Evolutionary conservation across 2,113 vertebrate genomes (phyloP).

Genomic region (Trematocara macrostoma): DNA sequence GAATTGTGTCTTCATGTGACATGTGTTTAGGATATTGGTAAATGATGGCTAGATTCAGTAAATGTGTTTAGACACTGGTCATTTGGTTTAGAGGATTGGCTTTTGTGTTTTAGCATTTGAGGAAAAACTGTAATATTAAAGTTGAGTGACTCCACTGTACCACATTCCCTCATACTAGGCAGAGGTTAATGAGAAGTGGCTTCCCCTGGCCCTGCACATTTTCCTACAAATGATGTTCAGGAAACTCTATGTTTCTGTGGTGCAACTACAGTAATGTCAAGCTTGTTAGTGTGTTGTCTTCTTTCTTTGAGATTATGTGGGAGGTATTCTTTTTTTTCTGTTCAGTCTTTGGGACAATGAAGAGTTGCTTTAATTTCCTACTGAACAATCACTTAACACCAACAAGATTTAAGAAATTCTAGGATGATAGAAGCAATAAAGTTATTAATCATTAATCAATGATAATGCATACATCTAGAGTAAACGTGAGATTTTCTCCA

Average conservation of each 20-base stretch:
- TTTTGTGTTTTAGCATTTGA: too few relatives aligned
- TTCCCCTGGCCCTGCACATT: not conserved
- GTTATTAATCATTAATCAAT: not conserved
- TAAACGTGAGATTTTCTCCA: not conserved
- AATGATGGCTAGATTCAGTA: too few relatives aligned
- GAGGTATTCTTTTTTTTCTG: not conserved
- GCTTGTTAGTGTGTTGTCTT: not conserved
- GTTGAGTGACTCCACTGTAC: conserved; percentile 24
- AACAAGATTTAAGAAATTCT: not conserved
- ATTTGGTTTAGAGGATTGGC: too few relatives aligned
- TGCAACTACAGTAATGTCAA: not conserved
- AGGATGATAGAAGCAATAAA: not conserved
- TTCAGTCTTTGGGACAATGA: not conserved
- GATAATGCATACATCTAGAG: not conserved
- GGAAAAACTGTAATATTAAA: conserved; percentile 6
- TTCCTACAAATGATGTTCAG: conserved; percentile 5
- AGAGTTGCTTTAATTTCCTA: not conserved
- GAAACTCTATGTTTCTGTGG: not conserved
- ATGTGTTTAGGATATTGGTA: too few relatives aligned
- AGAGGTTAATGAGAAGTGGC: conserved; percentile 38
- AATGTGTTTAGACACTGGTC: too few relatives aligned
- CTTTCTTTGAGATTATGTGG: not conserved
- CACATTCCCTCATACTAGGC: not conserved
- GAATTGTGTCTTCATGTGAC: too few relatives aligned
- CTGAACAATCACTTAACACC: not conserved